phyloP scores from a whole-genome alignment of 2,797 vertebrate species.

The Dromococcyx pavoninus region DNA sequence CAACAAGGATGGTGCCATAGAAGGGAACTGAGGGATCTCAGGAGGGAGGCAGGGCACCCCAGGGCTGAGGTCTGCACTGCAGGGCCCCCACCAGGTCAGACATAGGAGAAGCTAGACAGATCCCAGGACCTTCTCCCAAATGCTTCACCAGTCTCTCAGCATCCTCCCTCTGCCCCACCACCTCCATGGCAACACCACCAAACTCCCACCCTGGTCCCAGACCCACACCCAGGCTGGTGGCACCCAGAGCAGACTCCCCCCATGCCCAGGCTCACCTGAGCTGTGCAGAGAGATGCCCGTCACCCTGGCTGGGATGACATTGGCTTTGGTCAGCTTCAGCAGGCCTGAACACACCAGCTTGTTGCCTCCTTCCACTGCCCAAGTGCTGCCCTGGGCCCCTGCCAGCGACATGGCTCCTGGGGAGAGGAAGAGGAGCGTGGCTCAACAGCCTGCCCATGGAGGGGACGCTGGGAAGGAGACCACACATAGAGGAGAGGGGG shows the following conservation, averaged over 20 bases:
- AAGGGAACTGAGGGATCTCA: neutral
- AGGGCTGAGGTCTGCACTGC: neutral
- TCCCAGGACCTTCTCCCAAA: accelerated
- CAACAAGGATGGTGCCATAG: neutral
- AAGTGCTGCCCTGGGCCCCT: slow-evolving; percentile 91
- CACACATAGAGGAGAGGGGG: neutral
- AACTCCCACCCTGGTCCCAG: neutral
- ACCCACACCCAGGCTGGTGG: accelerated
- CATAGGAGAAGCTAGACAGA: neutral
- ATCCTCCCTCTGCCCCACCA: neutral
- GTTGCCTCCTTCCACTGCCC: slow-evolving; percentile 97
- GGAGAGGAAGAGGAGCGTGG: neutral
- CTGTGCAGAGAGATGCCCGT: slow-evolving; percentile 81
- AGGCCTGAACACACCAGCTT: slow-evolving; percentile 92
- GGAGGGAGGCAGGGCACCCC: neutral
- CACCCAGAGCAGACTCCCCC: neutral
- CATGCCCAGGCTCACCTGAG: slow-evolving; percentile 75
- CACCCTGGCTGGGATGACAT: slow-evolving; percentile 86
- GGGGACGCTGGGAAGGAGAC: neutral
- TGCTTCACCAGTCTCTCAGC: neutral
- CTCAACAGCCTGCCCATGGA: neutral
- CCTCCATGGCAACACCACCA: neutral
- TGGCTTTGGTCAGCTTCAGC: slow-evolving; percentile 90
- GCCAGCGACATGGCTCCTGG: slow-evolving; percentile 94
- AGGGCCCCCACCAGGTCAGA: neutral